These are phyloP conservation scores for Idaea aversata DNA, from an alignment of 2,888 invertebrate genomes.

Conservation along the genomic window DNA sequence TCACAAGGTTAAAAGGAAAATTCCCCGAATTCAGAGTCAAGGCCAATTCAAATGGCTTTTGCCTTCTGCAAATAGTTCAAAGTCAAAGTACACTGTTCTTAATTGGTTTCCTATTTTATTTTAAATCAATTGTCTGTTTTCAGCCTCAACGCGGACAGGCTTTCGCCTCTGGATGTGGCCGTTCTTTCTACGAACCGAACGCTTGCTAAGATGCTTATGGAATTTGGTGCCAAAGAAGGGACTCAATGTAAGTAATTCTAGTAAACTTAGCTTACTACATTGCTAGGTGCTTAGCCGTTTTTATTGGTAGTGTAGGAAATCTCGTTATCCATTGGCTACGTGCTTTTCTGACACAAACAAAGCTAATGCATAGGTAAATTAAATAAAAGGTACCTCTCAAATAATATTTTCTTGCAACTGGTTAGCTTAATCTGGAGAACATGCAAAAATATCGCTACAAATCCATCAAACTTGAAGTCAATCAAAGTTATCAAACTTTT, in stretches of 20 bases:
- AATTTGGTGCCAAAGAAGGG: conserved; percentile 92
- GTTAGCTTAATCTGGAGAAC: not conserved
- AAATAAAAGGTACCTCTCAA: not conserved
- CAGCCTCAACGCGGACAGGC: conserved; percentile 93
- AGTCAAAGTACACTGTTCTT: not conserved
- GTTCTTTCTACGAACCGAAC: conserved; percentile 93
- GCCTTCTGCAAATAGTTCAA: not conserved
- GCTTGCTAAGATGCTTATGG: conserved; percentile 93
- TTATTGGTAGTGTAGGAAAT: not conserved
- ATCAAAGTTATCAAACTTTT: not conserved
- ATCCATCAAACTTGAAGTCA: not conserved
- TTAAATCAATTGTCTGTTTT: not conserved
- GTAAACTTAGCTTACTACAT: not conserved
- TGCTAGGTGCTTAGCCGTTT: not conserved
- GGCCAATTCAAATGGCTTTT: not conserved
- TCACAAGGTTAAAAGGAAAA: not conserved
- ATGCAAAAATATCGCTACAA: not conserved
- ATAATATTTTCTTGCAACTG: not conserved
- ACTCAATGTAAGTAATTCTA: conserved; percentile 85
- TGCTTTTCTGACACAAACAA: not conserved
- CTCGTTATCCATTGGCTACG: not conserved
- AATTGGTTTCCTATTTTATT: not conserved
- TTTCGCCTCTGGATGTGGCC: conserved; percentile 95
- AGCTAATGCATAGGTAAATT: not conserved
- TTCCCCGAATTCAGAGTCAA: not conserved